Evolutionary conservation across 23 tunicate genomes (phyloP), one percentile per base, ranked within the genome.

Genomic region (Styela plicata): DNA sequence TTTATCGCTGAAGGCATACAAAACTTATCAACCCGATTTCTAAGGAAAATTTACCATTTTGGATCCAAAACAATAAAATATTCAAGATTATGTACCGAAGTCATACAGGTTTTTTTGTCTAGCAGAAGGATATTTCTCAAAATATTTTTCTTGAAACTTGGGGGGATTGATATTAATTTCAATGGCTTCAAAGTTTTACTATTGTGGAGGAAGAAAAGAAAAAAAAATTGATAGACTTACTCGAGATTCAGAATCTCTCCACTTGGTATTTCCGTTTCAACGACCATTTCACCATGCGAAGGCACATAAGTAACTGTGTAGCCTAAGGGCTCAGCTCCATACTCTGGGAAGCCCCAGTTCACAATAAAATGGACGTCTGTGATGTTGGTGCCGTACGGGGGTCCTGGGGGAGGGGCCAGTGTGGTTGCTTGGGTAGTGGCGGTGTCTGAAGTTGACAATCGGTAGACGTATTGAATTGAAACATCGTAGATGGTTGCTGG

Each of bases 361-460:
- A 74, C 89, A 33, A 85, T 57, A 28, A 90, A 85, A 13, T 85
- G 62, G 24, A 79, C 32, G 19, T 85, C 96, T 3, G 88, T 81
- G 73, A 90, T 79, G 79, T 90, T 63, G 44, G 80, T 80, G 61
- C 85, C 85, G 34, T 63, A 65, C 28, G 85, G 13, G 2, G 96
- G 89, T 2, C 89, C 96, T 2, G 78, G 78, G 13, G 96, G 89
- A 1, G 96, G 89, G 21, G 82, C 63, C 30, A 80, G 74, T 3
- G 83, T 85, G 21, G 86, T 77, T 1, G 89, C 83, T 0, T 70
- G 83, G 2, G 78, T 31, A 18, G 74, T 52, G 27, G 67, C 74
- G 19, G 74, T 33, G 27, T 24, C 69, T 10, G 27, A 21, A 2
- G 84, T 73, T 17, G 29, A 5, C 24, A 13, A 2, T 2, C 74